Evolutionary conservation across 1,140 invertebrate genomes (phyloP).

Genomic region (Drosophila elegans): DNA sequence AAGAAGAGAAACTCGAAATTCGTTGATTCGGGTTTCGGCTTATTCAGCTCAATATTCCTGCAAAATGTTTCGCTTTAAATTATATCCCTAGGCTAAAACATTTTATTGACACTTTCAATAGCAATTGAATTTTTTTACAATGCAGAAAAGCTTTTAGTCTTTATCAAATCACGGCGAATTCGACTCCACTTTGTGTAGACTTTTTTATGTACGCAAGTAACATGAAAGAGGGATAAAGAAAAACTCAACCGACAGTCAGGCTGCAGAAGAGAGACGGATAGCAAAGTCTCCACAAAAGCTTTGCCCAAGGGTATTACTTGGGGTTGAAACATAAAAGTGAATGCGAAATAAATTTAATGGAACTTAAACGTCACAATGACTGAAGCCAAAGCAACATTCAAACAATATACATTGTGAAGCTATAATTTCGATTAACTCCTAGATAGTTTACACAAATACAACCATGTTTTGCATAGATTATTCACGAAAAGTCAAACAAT

Average conservation of each 20-base stretch:
- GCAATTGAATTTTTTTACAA: conserved; percentile 23
- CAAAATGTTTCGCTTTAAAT: too few relatives aligned
- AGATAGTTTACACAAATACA: not conserved
- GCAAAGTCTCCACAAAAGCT: conserved; percentile 58
- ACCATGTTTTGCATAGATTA: too few relatives aligned
- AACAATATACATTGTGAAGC: not conserved
- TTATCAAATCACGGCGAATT: conserved; percentile 21
- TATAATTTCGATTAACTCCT: not conserved
- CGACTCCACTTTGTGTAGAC: conserved; percentile 47
- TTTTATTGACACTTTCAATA: too few relatives aligned
- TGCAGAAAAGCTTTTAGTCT: conserved; percentile 54
- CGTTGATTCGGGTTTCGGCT: too few relatives aligned
- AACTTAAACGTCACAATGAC: conserved; percentile 28
- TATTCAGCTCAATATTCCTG: too few relatives aligned
- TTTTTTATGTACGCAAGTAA: conserved; percentile 9
- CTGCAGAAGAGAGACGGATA: conserved; percentile 6
- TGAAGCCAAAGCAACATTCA: not conserved
- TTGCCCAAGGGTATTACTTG: conserved; percentile 36
- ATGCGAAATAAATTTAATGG: conserved; percentile 32
- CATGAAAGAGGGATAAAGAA: conserved; percentile 12
- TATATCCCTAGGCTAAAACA: too few relatives aligned
- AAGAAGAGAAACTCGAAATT: too few relatives aligned
- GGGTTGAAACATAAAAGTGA: conserved; percentile 45
- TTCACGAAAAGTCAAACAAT: not conserved
- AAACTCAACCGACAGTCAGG: not conserved